Percentiles rank a stretch among this genome's conserved stretches.
Evolutionary conservation across 35 echinoderm and acorn worm species (phyloP).

Genomic region (Hemicentrotus pulcherrimus): DNA sequence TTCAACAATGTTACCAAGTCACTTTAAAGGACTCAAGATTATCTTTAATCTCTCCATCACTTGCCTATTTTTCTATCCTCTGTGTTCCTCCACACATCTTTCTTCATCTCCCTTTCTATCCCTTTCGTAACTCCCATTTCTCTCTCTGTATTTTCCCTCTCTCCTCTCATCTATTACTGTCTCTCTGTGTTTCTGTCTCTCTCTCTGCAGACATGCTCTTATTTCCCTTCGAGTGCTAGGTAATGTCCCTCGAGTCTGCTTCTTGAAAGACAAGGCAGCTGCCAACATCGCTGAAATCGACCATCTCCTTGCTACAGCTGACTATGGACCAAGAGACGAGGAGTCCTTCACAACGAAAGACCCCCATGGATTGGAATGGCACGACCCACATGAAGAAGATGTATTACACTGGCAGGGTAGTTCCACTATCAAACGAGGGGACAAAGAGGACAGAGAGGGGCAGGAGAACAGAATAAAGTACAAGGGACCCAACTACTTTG

Average conservation of each 20-base stretch:
- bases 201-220: constrained; percentile 59
- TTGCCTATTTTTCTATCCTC: no score
- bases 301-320: constrained; percentile 65
- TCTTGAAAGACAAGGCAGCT: constrained; percentile 74
- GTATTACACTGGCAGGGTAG: not conserved
- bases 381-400: not conserved
- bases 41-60: no score
- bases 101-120: no score
- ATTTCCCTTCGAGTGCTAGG: constrained; percentile 68
- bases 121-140: not conserved
- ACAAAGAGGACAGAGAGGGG: not conserved
- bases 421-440: not conserved
- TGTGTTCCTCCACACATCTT: no score
- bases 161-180: no score
- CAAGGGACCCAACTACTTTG: constrained; percentile 51
- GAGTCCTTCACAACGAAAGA: not conserved
- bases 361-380: not conserved
- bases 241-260: constrained; percentile 70
- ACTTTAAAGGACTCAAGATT: no score
- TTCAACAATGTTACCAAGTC: no score
- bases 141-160: not conserved
- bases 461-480: not conserved
- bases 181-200: not conserved
- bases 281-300: constrained; percentile 76
- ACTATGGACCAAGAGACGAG: constrained; percentile 66